Conservation (phyloP, 2,888 invertebrate genomes). For the Drosophila tanythrix region DNA sequence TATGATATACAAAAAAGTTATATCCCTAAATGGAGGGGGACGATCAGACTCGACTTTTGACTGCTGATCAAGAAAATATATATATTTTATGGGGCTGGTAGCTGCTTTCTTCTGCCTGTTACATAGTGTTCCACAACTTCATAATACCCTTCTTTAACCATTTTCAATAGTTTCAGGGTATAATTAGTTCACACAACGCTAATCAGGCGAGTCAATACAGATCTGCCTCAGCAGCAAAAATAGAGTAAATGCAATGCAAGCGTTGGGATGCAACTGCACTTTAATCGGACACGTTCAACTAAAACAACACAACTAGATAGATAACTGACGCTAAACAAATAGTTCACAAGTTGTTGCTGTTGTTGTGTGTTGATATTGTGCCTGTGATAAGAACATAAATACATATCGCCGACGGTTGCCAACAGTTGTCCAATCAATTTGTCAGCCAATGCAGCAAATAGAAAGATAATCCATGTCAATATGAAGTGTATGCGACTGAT, state of each 20-base stretch:
- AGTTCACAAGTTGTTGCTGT: constrained; percentile 11
- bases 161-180: neutral
- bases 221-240: constrained; percentile 33
- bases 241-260: constrained; percentile 7
- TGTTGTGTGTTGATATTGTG: constrained; percentile 2
- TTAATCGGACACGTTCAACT: constrained; percentile 39
- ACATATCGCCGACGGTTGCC: constrained; percentile 8
- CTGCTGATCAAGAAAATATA: neutral
- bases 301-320: constrained; percentile 18
- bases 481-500: constrained; percentile 23
- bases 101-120: neutral
- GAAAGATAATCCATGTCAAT: constrained; percentile 63
- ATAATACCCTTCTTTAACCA: neutral
- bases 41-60: neutral
- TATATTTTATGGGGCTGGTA: neutral
- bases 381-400: neutral
- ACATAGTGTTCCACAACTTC: neutral
- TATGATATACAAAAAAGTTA: neutral
- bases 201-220: constrained; percentile 53
- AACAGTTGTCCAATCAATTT: constrained; percentile 46
- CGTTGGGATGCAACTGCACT: constrained; percentile 28
- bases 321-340: constrained; percentile 37
- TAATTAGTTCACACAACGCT: constrained; percentile 46
- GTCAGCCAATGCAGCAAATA: constrained; percentile 50
- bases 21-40: neutral